phyloP scores from a whole-genome alignment of 1,140 invertebrate species.

The Bombus polaris region DNA sequence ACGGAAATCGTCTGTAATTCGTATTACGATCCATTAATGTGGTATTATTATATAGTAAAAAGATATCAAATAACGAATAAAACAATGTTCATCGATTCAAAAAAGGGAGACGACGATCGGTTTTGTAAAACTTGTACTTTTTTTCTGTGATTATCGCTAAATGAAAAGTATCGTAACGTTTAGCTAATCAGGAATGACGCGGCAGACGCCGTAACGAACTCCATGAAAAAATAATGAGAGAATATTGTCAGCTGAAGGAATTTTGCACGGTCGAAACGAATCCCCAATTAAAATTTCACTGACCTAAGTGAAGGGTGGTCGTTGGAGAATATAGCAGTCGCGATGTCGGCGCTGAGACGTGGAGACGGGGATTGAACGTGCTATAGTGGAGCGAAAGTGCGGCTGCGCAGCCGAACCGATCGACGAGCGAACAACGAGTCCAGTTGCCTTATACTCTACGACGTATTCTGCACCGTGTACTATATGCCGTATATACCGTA shows the following conservation, averaged over 20 bases:
- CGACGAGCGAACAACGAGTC: not conserved
- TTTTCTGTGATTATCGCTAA: no score
- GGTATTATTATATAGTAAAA: no score
- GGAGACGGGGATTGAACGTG: not conserved
- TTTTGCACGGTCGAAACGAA: not conserved
- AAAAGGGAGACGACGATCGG: no score
- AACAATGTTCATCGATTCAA: fast-evolving
- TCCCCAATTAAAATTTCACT: conserved; percentile 17
- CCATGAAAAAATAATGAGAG: not conserved
- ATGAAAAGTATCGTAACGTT: fast-evolving
- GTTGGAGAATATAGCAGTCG: not conserved
- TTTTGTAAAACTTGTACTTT: no score
- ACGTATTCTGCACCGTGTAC: no score
- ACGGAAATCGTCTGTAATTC: no score
- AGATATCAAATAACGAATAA: no score
- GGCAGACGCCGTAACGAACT: not conserved
- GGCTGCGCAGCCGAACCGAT: conserved; percentile 24
- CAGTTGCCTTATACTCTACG: not conserved
- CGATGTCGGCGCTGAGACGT: not conserved
- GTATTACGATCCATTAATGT: no score
- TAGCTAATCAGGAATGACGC: no score
- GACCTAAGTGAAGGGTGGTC: not conserved
- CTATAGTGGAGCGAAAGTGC: not conserved
- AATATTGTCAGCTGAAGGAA: not conserved
- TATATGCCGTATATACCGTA: no score